Evolutionary conservation across 1,140 invertebrate genomes (phyloP), one percentile per base, ranked within the genome.

Genomic region (Caenorhabditis briggsae): DNA sequence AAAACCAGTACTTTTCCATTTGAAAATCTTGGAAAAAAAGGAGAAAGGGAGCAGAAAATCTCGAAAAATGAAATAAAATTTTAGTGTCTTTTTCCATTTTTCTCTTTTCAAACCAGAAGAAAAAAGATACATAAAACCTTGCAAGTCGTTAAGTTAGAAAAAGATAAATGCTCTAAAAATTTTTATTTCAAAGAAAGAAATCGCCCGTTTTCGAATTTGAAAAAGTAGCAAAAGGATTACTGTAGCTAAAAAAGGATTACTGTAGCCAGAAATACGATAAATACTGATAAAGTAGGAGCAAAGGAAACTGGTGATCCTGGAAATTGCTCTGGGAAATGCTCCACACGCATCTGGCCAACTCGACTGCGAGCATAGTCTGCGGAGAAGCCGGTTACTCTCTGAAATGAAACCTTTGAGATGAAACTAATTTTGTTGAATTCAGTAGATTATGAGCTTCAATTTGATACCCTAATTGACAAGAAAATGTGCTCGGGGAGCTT

Each of bases 331-430:
- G 70, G 70, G 70, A 78, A 78, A 20, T 78, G 70, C 70, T 78
- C 70, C 46, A 78, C 70, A 25, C 70, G 70, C 70, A 78, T 78
- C 50, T 78, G 70, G n/a, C 70, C 70, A 46, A 78, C 70, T 53
- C 70, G 18, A 41, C 50, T 78, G 14, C 70, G 70, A 20, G 70
- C 70, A n/a, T 78, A 78, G 46, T 78, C 70, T 7, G 70, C 70
- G 9, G 70, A 78, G 46, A 78, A 78, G 9, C 70, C 70, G 70
- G 70, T 78, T 11, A 78, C 70, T 78, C 70, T 78, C 70, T 78
- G 70, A n/a, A n/a, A 53, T 53, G 9, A 6, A 53, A 16, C 2
- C 11, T 53, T 33, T 33, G 33, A 33, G 33, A 2, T 1, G 33
- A 33, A 33, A 33, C 33, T 3, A 53, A 53, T 2, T 2, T 2